A percentile compares a stretch with the other conserved stretches of the same genome.
Evolutionary conservation across 2,113 vertebrate species (phyloP).

Genomic region (Geococcyx californianus): DNA sequence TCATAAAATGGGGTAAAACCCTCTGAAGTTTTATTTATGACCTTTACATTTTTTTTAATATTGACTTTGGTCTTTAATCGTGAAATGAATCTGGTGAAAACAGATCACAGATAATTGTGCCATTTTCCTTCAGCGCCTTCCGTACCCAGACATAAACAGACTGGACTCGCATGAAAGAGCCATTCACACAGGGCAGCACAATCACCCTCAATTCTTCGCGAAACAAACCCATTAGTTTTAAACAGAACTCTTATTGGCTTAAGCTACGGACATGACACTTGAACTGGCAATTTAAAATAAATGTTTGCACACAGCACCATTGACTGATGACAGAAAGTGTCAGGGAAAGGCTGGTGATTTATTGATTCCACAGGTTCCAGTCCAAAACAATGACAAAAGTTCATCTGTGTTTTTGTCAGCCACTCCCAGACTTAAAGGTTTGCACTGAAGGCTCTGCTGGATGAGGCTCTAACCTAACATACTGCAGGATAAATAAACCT

Average conservation of each 20-base stretch:
- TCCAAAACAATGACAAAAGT: not conserved
- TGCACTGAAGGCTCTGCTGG: not conserved
- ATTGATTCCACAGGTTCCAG: not conserved
- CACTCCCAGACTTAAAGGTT: not conserved
- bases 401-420: not conserved
- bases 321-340: not conserved
- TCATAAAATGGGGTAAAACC: not conserved
- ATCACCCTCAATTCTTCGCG: not conserved
- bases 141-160: not conserved
- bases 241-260: not conserved
- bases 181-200: not conserved
- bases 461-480: not conserved
- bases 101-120: not conserved
- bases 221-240: not conserved
- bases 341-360: not conserved
- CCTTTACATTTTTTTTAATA: not conserved
- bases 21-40: not conserved
- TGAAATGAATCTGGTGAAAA: rapidly evolving
- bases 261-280: not conserved
- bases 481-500: not conserved
- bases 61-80: not conserved
- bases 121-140: not conserved
- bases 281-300: not conserved
- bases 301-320: not conserved
- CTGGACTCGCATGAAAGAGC: not conserved